A percentile compares a stretch with the other conserved stretches of the same genome.
These are phyloP conservation scores for Calycopis cecrops DNA, from an alignment of 1,140 invertebrate species.

Conservation along the genomic window DNA sequence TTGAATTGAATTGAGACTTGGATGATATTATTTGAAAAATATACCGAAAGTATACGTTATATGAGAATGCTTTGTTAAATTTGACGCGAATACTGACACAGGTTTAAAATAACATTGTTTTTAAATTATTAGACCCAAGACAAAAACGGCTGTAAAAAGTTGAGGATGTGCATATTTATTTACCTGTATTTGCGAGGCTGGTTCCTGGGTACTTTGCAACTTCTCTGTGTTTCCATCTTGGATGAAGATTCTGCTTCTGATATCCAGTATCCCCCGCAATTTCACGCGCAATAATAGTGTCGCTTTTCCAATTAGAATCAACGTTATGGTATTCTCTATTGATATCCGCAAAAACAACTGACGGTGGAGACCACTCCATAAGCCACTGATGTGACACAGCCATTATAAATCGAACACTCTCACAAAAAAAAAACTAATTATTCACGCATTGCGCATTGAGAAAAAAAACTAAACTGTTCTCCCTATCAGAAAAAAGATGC, in stretches of 20 bases:
- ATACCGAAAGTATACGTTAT: too few species aligned
- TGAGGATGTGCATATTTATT: too few species aligned
- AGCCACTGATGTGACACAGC: constrained; percentile 66
- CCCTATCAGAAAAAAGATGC: background rate
- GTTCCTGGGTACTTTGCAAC: too few species aligned
- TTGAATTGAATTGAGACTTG: too few species aligned
- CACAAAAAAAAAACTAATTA: background rate
- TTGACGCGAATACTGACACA: too few species aligned
- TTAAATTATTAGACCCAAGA: too few species aligned
- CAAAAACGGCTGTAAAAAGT: too few species aligned
- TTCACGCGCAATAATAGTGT: constrained; percentile 26
- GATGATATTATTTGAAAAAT: too few species aligned
- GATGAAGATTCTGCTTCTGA: background rate
- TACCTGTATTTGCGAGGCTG: too few species aligned
- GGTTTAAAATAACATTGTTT: too few species aligned
- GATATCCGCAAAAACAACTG: constrained; percentile 50
- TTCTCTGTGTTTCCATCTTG: too few species aligned
- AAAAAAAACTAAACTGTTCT: background rate
- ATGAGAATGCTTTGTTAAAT: too few species aligned
- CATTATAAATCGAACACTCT: constrained; percentile 16
- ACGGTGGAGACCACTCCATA: constrained; percentile 59
- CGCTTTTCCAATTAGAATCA: constrained; percentile 36
- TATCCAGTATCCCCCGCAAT: constrained; percentile 2
- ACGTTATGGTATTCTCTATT: constrained; percentile 43
- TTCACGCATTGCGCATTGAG: background rate